phyloP scores from a whole-genome alignment of 2,888 invertebrate species.

The Philonicus albiceps region DNA sequence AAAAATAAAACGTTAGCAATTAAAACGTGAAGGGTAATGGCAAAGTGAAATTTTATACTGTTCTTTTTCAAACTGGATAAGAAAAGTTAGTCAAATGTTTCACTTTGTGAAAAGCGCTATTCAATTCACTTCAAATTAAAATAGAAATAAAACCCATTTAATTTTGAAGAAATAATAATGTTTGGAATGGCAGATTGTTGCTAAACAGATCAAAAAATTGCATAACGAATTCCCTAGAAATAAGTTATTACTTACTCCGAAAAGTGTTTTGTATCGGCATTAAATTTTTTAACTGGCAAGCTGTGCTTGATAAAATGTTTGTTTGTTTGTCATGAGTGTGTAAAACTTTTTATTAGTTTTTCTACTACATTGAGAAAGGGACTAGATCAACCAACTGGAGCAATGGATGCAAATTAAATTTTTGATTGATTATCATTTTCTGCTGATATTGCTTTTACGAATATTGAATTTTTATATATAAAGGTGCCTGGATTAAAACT shows the following conservation, averaged over 20 bases:
- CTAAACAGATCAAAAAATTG: too few relatives aligned
- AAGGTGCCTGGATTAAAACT: neutral
- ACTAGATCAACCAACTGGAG: neutral
- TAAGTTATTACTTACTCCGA: too few relatives aligned
- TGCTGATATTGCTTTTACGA: neutral
- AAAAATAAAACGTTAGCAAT: neutral
- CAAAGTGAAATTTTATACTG: neutral
- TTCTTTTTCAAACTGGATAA: neutral
- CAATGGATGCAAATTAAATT: neutral
- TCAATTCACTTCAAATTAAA: too few relatives aligned
- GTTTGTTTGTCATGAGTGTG: too few relatives aligned
- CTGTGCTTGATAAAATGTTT: too few relatives aligned
- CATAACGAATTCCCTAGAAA: too few relatives aligned
- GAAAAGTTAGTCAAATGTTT: too few relatives aligned
- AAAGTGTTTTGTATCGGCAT: too few relatives aligned
- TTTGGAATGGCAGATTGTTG: too few relatives aligned
- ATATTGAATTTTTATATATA: neutral
- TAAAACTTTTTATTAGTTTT: neutral
- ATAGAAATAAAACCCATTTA: neutral
- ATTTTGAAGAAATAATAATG: too few relatives aligned
- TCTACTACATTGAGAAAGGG: neutral
- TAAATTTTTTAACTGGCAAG: too few relatives aligned
- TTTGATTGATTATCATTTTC: neutral
- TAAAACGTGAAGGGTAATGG: neutral
- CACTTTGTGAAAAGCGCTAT: neutral